Base-by-base conservation (phyloP, 2,797 vertebrate species). In the Harpagifer antarcticus region DNA sequence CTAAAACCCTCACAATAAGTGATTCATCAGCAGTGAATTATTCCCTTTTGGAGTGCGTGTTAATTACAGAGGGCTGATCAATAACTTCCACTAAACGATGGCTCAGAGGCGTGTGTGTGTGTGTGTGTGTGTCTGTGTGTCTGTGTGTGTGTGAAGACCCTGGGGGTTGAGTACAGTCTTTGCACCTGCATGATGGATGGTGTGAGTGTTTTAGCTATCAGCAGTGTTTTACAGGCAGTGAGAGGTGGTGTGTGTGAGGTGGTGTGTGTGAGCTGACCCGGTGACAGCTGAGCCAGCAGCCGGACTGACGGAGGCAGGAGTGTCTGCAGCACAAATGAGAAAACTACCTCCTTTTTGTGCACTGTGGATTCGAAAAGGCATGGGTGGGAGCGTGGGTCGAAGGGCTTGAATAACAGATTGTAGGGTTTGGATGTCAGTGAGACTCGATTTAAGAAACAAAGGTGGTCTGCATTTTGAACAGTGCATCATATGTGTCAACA, bases 61-160 rank as follows among this genome's bases (percentile, higher is more conserved):
- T 93, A 93, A 93, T 94, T 91, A 92, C 90, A 91, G 68, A 50
- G 66, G 49, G 42, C 80, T 86, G 86, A 93, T 93, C 92, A 16
- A 93, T 93, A 89, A 43, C 71, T 74, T 82, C 81, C 85, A 77
- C 82, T 87, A 85, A 89, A 87, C 63, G 75, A 87, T 79, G 72
- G 70, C 83, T 81, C 59, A 58, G 43, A 84, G 73, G 70, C 56
- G 57, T 59, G 48, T 10, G 10, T 76, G 76, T 23, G 33, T 8
- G 7, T 82, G 58, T 63, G 50, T 60, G 54, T 79, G 45, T 59
- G 31, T 17, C 2, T 60, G 60, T 71, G 65, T 40, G 16, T 3
- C 19, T 54, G 50, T 20, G 48, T 27, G 66, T 20, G 20, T 42
- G 33, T 16, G 40, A 68, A 73, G 19, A 63, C 72, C 73, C 74